Evolutionary conservation across 2,888 invertebrate genomes (phyloP), one percentile per base, ranked within the genome.

Genomic region (Drosophila quinaria): DNA sequence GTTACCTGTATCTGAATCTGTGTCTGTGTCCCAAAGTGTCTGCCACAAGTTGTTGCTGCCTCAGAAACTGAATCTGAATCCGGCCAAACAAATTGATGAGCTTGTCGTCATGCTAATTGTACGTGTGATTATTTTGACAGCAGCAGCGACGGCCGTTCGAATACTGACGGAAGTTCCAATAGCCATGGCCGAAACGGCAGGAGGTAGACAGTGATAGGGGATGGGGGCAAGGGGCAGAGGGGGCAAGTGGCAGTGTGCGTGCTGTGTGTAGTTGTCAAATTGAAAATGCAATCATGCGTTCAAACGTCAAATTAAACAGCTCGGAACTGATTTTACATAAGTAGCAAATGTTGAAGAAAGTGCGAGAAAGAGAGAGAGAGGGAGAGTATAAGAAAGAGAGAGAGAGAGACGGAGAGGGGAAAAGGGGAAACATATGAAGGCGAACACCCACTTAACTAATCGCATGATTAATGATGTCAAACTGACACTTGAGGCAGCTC

Each of bases 391-490:
- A 10, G 4, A 49, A 31, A n/a, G 29, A 13, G 22, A 17, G 29
- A 3, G 47, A 15, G 25, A 3, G 46, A 17, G 22, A 13, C 35
- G 0, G 44, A 19, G 13, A 1, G 49, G 6, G 33, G 5, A 6
- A 42, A 29, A 46, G 51, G 62, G 42, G 42, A 74, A 51, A 64
- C 51, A 61, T 69, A 55, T 72, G 65, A 73, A 59, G 55, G 55
- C 82, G 77, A 90, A 89, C 90, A 80, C 84, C 89, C 90, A 90
- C 87, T 91, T 89, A 90, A 91, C 91, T 91, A 91, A 91, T 91
- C 91, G 91, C 90, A 91, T 91, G 91, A 91, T 91, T 91, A 91
- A 91, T 91, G 91, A 91, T 89, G 89, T 86, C 87, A 88, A 89
- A 88, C 84, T 84, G 87, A 87, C 87, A 88, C 86, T 82, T 77